phyloP scores from a whole-genome alignment of 2,888 invertebrate genomes.

The Abrostola tripartita region DNA sequence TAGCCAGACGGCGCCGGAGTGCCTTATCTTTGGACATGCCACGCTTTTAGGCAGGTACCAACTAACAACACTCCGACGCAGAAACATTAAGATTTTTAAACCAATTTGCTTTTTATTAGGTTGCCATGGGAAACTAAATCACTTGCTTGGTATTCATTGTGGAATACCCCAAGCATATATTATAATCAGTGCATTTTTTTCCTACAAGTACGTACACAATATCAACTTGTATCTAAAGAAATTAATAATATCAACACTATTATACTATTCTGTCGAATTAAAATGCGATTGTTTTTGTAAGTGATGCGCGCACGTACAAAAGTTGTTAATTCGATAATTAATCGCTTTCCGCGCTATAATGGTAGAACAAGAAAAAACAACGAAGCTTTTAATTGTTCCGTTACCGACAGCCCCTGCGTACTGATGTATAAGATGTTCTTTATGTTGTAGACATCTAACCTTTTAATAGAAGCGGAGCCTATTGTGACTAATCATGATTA shows the following conservation, averaged over 20 bases:
- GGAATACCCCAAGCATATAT: constrained; percentile 9
- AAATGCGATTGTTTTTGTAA: constrained; percentile 24
- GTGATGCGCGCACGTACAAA: constrained; percentile 38
- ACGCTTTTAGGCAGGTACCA: constrained; percentile 87
- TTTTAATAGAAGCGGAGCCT: constrained; percentile 83
- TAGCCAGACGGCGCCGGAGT: constrained; percentile 84
- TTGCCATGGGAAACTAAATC: constrained; percentile 61
- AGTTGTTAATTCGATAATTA: constrained; percentile 55
- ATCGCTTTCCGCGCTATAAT: constrained; percentile 46
- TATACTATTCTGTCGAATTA: constrained; percentile 24
- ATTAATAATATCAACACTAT: constrained; percentile 32
- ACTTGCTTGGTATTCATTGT: constrained; percentile 31
- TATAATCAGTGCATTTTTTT: neutral
- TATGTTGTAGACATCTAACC: constrained; percentile 78
- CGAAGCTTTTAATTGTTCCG: constrained; percentile 50
- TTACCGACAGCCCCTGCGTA: constrained; percentile 51
- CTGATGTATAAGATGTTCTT: constrained; percentile 70
- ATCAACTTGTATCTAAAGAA: constrained; percentile 9
- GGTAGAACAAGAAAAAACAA: constrained; percentile 50
- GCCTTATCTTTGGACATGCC: constrained; percentile 85
- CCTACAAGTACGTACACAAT: neutral
- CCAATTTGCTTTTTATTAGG: constrained; percentile 85
- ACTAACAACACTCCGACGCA: constrained; percentile 73
- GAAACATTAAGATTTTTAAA: constrained; percentile 80
- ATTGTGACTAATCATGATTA: constrained; percentile 89